Conservation (phyloP, 2,113 vertebrate genomes). For the Cyanoramphus novaezelandiae region DNA sequence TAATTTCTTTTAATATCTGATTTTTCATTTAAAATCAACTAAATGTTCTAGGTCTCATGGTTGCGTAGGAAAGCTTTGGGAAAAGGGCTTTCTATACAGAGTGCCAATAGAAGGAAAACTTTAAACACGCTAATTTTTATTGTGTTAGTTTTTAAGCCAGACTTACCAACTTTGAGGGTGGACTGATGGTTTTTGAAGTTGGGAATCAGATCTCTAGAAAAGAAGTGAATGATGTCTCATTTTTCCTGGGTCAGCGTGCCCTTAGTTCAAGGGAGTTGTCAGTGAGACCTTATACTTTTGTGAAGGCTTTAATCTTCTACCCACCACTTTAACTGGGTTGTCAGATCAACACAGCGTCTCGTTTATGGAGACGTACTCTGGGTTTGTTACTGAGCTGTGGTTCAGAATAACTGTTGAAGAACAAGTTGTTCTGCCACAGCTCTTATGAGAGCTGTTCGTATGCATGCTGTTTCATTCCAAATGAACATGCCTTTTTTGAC, state of each 20-base stretch:
- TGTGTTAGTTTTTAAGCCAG: background rate
- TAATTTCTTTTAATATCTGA: background rate
- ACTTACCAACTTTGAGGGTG: background rate
- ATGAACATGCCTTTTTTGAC: constrained; percentile 39
- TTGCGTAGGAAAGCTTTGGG: background rate
- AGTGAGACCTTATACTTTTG: background rate
- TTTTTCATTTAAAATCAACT: background rate
- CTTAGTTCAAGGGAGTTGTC: background rate
- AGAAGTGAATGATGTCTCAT: background rate
- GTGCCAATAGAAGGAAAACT: background rate
- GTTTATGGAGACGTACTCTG: background rate
- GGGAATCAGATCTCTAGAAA: background rate
- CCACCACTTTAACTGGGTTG: background rate
- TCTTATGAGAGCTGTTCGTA: background rate
- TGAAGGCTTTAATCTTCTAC: constrained; percentile 5
- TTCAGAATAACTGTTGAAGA: constrained; percentile 64
- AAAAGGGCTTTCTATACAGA: background rate
- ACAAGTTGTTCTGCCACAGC: constrained; percentile 65
- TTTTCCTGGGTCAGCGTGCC: background rate
- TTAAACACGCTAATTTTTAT: background rate
- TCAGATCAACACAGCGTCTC: constrained; percentile 18
- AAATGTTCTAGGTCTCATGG: background rate
- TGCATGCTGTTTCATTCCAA: constrained; percentile 44
- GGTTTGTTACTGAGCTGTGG: constrained; percentile 32
- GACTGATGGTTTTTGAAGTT: background rate